These are phyloP conservation scores for Drosophila kurseongensis DNA, from an alignment of 1,140 invertebrate species.

Conservation along the genomic window DNA sequence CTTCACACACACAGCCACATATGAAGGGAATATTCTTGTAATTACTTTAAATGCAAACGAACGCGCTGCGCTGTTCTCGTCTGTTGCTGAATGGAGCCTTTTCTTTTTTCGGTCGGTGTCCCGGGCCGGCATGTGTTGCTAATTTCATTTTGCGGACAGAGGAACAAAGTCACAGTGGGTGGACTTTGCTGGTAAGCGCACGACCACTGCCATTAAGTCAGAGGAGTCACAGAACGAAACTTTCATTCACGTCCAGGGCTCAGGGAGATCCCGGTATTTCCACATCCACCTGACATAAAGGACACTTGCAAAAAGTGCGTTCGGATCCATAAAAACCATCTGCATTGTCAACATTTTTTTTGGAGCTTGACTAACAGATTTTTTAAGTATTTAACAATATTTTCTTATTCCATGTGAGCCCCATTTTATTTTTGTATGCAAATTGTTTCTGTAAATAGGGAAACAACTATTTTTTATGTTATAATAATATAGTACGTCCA, in stretches of 20 bases:
- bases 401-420: too few relatives aligned
- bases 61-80: conserved; percentile 15
- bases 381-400: too few relatives aligned
- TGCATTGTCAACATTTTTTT: too few relatives aligned
- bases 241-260: conserved; percentile 52
- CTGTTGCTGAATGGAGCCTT: conserved; percentile 7
- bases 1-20: conserved; percentile 8
- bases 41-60: conserved; percentile 69
- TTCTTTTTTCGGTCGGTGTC: conserved; percentile 8
- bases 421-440: too few relatives aligned
- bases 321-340: too few relatives aligned
- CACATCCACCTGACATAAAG: conserved; percentile 24
- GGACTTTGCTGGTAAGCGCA: conserved; percentile 17
- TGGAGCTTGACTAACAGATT: too few relatives aligned
- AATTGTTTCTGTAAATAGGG: too few relatives aligned
- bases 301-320: conserved; percentile 11
- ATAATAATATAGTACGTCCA: too few relatives aligned
- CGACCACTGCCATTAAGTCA: conserved; percentile 59
- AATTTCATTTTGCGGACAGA: conserved; percentile 63
- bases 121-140: conserved; percentile 67
- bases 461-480: too few relatives aligned
- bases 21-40: conserved; percentile 52
- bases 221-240: conserved; percentile 57
- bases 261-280: conserved; percentile 3
- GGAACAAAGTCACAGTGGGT: conserved; percentile 39